Base-by-base conservation (phyloP, 2,888 invertebrate species). In the Lobophora halterata region DNA sequence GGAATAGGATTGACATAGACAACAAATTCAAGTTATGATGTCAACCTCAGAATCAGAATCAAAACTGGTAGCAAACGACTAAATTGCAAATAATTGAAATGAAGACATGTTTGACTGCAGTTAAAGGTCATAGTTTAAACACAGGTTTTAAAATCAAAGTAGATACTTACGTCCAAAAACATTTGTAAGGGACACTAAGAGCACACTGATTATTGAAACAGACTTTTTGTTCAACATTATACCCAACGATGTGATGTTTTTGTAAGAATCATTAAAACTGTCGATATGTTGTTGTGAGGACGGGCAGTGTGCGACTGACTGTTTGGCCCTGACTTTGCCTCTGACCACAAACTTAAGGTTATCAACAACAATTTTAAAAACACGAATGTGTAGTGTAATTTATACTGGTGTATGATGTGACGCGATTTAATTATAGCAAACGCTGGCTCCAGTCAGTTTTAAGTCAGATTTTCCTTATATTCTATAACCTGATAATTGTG, bases 281-380 rank as follows among this genome's bases (percentile, higher is more conserved):
- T 39, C 39, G 49, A 56, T 61, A 60, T 61, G 67, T 58, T 57
- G 47, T 49, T 58, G 48, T 46, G 51, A 34, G 61, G 59, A 65
- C 68, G 63, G 71, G 46, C 59, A 42, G 65, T 55, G 52, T 53
- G 44, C 69, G 66, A 79, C 78, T 77, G 76, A 68, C 49, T 12
- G 64, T 49, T 58, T 58, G 70, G 52, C 72, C 67, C 67, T 67
- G 70, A 63, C 67, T 71, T 58, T 61, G 61, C 55, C 57, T 51
- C 58, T 39, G 54, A 61, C 57, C 63, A 51, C 52, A 59, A 64
- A 64, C 61, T 53, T 64, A 68, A 76, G 76, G 78, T 77, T 78
- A 79, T 76, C 75, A 71, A 71, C 71, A 65, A 63, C 63, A 63
- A 60, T 65, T 63, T 64, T 52, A 51, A 65, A 63, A 68, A 65